A percentile compares a stretch with the other conserved stretches of the same genome.
Evolutionary conservation across 2,888 invertebrate genomes (phyloP).

Genomic region (Blastobasis adustella): DNA sequence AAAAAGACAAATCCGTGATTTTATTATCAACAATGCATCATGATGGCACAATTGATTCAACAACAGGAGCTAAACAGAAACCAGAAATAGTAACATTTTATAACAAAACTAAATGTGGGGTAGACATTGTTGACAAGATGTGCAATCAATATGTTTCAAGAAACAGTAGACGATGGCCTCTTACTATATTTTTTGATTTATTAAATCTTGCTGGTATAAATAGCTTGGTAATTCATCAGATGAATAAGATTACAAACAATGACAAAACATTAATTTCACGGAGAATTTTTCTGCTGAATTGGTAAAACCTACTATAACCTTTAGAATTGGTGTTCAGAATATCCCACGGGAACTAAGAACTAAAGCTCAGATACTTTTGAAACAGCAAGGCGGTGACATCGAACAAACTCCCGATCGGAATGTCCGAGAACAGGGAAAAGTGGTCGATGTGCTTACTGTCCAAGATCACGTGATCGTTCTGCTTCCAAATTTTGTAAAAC

Average conservation of each 20-base stretch:
- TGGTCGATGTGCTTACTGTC: not conserved
- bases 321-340: not conserved
- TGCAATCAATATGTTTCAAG: not conserved
- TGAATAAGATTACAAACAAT: not conserved
- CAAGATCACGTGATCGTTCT: conserved; percentile 1
- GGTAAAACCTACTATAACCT: not conserved
- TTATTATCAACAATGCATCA: conserved; percentile 25
- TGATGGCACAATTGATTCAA: conserved; percentile 14
- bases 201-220: not conserved
- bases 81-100: conserved; percentile 1
- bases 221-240: not conserved
- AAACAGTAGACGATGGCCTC: not conserved
- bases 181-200: not conserved
- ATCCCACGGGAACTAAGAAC: not conserved
- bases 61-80: not conserved
- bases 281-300: not conserved
- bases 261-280: not conserved
- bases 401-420: not conserved
- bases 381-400: not conserved
- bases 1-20: conserved; percentile 24
- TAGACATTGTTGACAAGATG: not conserved
- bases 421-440: not conserved
- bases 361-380: not conserved
- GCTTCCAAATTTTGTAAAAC: not conserved
- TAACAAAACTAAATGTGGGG: conserved; percentile 1